Conservation (phyloP, 1,140 invertebrate genomes). For the Antheraea pernyi region DNA sequence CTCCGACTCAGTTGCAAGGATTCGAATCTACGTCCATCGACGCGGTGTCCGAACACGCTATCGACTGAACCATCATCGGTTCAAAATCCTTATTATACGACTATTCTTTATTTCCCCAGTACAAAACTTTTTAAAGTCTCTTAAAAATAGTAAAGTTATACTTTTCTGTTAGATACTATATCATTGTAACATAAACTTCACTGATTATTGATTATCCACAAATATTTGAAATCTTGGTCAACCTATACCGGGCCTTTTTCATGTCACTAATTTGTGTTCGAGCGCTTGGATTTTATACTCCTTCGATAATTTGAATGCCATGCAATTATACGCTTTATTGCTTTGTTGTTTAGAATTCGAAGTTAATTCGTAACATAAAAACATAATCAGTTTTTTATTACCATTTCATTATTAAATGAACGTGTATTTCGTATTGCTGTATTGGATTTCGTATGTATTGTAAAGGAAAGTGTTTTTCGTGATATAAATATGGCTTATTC, state of each 20-base stretch:
- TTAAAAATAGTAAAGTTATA: too few relatives aligned
- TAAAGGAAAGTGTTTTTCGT: neutral
- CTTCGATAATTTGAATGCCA: constrained; percentile 5
- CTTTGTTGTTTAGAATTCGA: neutral
- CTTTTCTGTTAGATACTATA: too few relatives aligned
- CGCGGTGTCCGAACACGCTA: too few relatives aligned
- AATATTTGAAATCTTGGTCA: neutral
- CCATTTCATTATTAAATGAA: neutral
- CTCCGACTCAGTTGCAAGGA: too few relatives aligned
- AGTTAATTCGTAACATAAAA: neutral
- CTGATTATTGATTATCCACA: neutral
- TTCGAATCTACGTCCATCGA: too few relatives aligned
- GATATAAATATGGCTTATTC: too few relatives aligned
- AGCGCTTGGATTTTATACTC: constrained; percentile 1
- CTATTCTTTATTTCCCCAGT: too few relatives aligned
- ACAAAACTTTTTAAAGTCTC: too few relatives aligned
- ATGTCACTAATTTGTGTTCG: constrained; percentile 9
- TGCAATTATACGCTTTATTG: constrained; percentile 8
- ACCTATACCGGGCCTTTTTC: constrained; percentile 2
- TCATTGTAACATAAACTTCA: too few relatives aligned
- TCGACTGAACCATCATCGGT: too few relatives aligned
- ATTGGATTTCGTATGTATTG: neutral
- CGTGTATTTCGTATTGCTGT: neutral
- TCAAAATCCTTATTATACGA: too few relatives aligned
- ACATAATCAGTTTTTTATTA: neutral